Base-by-base conservation (phyloP, 2,113 vertebrate species). In the Serilophus lunatus region DNA sequence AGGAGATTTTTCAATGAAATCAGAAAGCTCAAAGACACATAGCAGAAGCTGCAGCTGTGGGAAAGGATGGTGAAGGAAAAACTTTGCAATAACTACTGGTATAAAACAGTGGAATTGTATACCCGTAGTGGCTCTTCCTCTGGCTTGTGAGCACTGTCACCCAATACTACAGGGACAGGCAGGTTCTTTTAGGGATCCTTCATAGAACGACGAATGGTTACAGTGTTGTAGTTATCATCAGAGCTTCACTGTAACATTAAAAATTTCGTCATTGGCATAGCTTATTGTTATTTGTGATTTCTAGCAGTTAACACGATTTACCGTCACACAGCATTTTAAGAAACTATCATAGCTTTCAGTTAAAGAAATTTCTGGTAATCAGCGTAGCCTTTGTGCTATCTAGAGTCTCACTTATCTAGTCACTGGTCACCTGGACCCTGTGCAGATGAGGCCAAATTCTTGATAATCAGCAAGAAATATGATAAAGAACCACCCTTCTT, bases 401-500 rank as follows among this genome's bases (percentile, higher is more conserved):
- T 36, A 25, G 4, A 77, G 18, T 42, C 50, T 66, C 26, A 61
- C 45, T 18, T 47, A 69, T 11, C 5, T 16, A 12, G 9, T 36
- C 47, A 57, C 22, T 84, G 72, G 33, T 74, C 38, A 77, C 23
- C 11, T 49, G 28, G 13, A 57, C 8, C 18, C 11, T 65, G 28
- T 56, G 38, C 22, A 63, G 18, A 45, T 31, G 0, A 0, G 25
- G 19, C 44, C 53, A 80, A 31, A 71, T 59, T 64, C 63, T 83
- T 54, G 42, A 68, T 10, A 54, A 47, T 2, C 29, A 54, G 6
- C 5, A 40, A 16, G 11, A 0, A 0, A 50, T 59, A 40, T 10
- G 33, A 45, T 28, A 35, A 15, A n/a, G 35, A 10, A 15, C 13
- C 0, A 29, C 20, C 20, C 6, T 77, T 42, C 8, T 45, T 35